phyloP scores from a whole-genome alignment of 2,888 invertebrate genomes.

The Listrodromus nycthemerus region DNA sequence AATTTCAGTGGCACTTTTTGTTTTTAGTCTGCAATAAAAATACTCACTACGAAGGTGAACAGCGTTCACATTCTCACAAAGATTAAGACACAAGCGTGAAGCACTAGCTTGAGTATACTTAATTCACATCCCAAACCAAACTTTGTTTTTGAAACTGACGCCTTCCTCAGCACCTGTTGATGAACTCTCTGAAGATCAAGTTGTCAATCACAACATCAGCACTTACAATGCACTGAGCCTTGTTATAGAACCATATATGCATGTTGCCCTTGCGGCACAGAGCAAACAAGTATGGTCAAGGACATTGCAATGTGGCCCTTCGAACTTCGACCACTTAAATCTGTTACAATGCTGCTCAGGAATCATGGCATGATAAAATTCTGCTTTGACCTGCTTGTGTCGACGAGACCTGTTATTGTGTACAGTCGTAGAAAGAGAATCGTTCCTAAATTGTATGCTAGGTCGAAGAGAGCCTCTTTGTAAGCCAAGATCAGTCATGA shows the following conservation, averaged over 20 bases:
- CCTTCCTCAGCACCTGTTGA: slow-evolving; percentile 91
- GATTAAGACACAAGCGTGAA: slow-evolving; percentile 87
- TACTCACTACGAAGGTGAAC: slow-evolving; percentile 89
- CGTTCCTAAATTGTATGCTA: slow-evolving; percentile 91
- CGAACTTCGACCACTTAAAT: slow-evolving; percentile 88
- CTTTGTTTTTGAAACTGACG: slow-evolving; percentile 87
- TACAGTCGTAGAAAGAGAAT: slow-evolving; percentile 90
- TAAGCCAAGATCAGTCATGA: slow-evolving; percentile 88
- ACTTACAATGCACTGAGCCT: slow-evolving; percentile 88
- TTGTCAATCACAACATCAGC: slow-evolving; percentile 87
- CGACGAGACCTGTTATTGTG: slow-evolving; percentile 87
- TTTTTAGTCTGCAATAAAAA: not conserved
- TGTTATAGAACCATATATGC: slow-evolving; percentile 92
- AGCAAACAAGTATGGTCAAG: slow-evolving; percentile 91
- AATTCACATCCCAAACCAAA: slow-evolving; percentile 90
- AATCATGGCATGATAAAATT: slow-evolving; percentile 92
- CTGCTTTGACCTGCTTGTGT: slow-evolving; percentile 88
- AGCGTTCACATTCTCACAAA: slow-evolving; percentile 89
- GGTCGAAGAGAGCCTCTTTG: slow-evolving; percentile 91
- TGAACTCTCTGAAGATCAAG: slow-evolving; percentile 87
- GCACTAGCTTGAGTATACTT: slow-evolving; percentile 89
- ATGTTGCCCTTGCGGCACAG: slow-evolving; percentile 93
- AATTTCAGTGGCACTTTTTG: not conserved
- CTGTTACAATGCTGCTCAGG: slow-evolving; percentile 90
- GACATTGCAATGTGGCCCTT: slow-evolving; percentile 90